These are phyloP conservation scores for Altica lythri DNA, from an alignment of 2,888 invertebrate genomes.

Conservation along the genomic window DNA sequence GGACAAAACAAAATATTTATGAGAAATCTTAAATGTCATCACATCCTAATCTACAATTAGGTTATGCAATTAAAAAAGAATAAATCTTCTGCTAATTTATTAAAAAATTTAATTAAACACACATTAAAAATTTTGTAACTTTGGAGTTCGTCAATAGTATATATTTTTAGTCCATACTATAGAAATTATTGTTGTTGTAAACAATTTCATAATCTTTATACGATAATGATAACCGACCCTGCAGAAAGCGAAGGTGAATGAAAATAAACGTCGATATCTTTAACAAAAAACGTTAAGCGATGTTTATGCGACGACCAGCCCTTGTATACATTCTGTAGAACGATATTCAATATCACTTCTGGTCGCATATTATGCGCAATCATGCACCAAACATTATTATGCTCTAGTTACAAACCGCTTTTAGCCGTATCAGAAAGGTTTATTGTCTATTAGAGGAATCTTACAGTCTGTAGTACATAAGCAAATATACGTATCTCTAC, in stretches of 20 bases:
- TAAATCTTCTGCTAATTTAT: too few species aligned
- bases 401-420: conserved; percentile 25
- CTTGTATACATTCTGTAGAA: neutral
- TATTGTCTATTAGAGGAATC: conserved; percentile 27
- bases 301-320: neutral
- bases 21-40: too few species aligned
- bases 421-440: conserved; percentile 28
- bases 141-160: too few species aligned
- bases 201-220: too few species aligned
- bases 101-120: too few species aligned
- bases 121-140: too few species aligned
- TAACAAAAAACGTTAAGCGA: neutral
- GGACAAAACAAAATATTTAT: too few species aligned
- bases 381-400: conserved; percentile 25
- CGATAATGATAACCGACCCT: neutral
- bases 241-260: neutral
- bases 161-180: too few species aligned
- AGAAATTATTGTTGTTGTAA: too few species aligned
- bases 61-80: too few species aligned
- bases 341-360: conserved; percentile 11
- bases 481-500: too few species aligned
- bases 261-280: neutral
- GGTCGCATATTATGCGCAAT: conserved; percentile 21
- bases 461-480: conserved; percentile 3
- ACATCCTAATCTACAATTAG: too few species aligned